Base-by-base conservation (phyloP, 2,888 invertebrate genomes). In the Flabesymbios commensalis region DNA sequence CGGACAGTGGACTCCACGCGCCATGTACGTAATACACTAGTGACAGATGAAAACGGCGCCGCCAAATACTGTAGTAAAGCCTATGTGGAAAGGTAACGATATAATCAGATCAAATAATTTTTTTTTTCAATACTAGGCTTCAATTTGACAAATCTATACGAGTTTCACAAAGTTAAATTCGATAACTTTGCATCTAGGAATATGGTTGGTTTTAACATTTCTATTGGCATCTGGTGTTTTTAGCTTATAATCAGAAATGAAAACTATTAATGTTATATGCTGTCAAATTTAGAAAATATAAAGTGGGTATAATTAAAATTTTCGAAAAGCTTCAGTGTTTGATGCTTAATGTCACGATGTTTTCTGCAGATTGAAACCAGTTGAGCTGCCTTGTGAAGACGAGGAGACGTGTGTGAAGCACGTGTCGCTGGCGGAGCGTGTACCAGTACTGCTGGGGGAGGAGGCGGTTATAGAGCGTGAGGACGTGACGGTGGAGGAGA, bases 41-140 rank as follows among this genome's bases (percentile, higher is more conserved):
- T 63, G 1, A 43, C n/a, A 26, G 61, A 58, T 31, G 57, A 45
- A 24, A 39, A 54, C 26, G 45, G 57, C 19, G 41, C 19, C 22
- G 31, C 53, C 26, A 64, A 59, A 31, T 69, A 62, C 48, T 51
- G 61, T 57, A 65, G 65, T 57, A 65, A 59, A 10, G 69, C 69
- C 26, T 69, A 69, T 52, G 63, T 69, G 24, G 67, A 68, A 28
- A 59, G 63, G 69, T 69, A 55, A 24, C 32, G 49, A 32, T 29
- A 57, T n/a, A 29, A 26, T 36, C 17, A 36, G 10, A 36, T 14
- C 14, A 45, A 45, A 14, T 29, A 49, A 10, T 10, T 26, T 49
- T 10, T 26, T 29, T 49, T 7, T 22, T 22, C 45, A 17, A 10
- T 45, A 14, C 14, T 19, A 10, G 14, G 22, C 19, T 14, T n/a